Conservation (phyloP, 2,888 invertebrate species). For the Pelosia muscerda region DNA sequence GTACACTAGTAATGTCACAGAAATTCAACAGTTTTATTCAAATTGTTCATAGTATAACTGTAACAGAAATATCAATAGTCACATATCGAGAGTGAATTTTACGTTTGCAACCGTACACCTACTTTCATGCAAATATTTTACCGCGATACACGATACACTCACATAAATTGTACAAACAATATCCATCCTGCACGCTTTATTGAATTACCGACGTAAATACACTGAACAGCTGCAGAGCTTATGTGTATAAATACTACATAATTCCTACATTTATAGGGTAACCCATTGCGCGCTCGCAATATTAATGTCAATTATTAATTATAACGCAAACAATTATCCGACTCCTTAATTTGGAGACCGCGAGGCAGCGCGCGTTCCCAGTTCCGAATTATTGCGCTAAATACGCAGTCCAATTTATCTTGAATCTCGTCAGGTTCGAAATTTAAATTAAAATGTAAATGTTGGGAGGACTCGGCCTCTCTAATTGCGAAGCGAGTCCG, state of each 20-base stretch:
- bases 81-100: not conserved
- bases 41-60: not conserved
- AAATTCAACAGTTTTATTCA: not conserved
- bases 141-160: slow-evolving; percentile 16
- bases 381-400: slow-evolving; percentile 82
- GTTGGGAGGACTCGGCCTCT: slow-evolving; percentile 74
- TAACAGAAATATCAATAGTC: not conserved
- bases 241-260: slow-evolving; percentile 40
- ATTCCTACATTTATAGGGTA: slow-evolving; percentile 40
- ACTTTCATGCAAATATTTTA: not conserved
- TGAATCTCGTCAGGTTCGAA: slow-evolving; percentile 83
- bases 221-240: slow-evolving; percentile 44
- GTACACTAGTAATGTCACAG: not conserved
- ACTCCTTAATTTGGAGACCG: slow-evolving; percentile 75
- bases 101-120: not conserved
- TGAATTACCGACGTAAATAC: slow-evolving; percentile 45
- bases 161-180: slow-evolving; percentile 26
- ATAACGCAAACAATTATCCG: slow-evolving; percentile 80
- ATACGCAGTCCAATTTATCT: slow-evolving; percentile 83
- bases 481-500: slow-evolving; percentile 79
- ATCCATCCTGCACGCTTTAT: slow-evolving; percentile 32
- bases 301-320: slow-evolving; percentile 81
- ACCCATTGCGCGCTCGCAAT: slow-evolving; percentile 59
- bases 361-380: slow-evolving; percentile 68
- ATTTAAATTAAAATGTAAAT: slow-evolving; percentile 87